phyloP scores from a whole-genome alignment of 53 echinoderm and acorn worm genomes.

The Holothuria leucospilota region DNA sequence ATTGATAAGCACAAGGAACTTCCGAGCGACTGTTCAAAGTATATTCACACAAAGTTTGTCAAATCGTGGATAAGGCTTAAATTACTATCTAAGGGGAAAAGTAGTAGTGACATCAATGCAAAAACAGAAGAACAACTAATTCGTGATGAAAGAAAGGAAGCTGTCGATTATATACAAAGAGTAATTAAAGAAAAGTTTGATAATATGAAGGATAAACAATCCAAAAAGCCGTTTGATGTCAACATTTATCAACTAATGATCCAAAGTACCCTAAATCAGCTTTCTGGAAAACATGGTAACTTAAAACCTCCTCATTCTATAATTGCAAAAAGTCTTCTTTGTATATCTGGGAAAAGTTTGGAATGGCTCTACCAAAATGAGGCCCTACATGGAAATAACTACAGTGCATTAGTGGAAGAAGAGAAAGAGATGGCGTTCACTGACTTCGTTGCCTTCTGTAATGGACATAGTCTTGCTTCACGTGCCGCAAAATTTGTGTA shows the following conservation, averaged over 20 bases:
- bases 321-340: conserved; percentile 18
- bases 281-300: neutral
- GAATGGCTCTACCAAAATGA: neutral
- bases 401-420: neutral
- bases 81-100: no score
- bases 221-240: neutral
- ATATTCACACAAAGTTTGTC: conserved; percentile 13
- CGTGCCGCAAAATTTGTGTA: conserved; percentile 9
- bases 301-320: neutral
- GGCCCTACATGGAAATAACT: neutral
- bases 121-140: neutral
- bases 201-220: neutral
- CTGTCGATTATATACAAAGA: neutral
- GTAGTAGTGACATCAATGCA: no score
- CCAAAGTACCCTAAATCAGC: neutral
- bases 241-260: conserved; percentile 13
- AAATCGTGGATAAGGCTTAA: conserved; percentile 6
- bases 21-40: neutral
- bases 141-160: neutral
- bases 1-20: conserved; percentile 17
- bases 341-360: neutral
- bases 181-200: no score
- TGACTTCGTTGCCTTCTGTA: neutral
- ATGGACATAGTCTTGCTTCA: neutral
- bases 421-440: neutral